Evolutionary conservation across 2,888 invertebrate genomes (phyloP).

Genomic region (Agonum fuliginosum): DNA sequence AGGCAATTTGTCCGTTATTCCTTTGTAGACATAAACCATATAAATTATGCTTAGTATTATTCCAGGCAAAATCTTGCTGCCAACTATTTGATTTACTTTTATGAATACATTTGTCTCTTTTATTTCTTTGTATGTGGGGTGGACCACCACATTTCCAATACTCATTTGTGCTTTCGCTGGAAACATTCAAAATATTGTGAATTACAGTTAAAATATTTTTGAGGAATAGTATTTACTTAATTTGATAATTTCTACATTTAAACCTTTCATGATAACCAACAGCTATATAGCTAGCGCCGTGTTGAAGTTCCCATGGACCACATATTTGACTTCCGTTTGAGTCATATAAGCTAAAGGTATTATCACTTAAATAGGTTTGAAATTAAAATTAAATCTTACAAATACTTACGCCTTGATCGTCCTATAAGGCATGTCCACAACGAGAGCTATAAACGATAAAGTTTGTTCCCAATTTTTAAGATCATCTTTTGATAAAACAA

Average conservation of each 20-base stretch:
- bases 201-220: background rate
- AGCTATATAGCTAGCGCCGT: constrained; percentile 60
- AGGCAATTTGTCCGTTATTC: too few relatives aligned
- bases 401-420: constrained; percentile 51
- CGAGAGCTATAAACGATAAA: constrained; percentile 48
- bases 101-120: background rate
- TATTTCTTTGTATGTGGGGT: constrained; percentile 7
- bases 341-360: constrained; percentile 50
- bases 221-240: constrained; percentile 17
- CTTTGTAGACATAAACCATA: too few relatives aligned
- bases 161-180: constrained; percentile 24
- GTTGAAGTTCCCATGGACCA: constrained; percentile 61
- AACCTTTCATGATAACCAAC: constrained; percentile 57
- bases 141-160: constrained; percentile 9
- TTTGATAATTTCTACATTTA: constrained; percentile 24
- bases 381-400: background rate
- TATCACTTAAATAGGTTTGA: too few relatives aligned
- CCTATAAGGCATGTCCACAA: constrained; percentile 49
- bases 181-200: background rate
- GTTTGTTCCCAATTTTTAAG: constrained; percentile 58
- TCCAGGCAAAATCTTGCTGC: constrained; percentile 11
- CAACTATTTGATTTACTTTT: background rate
- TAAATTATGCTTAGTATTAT: too few relatives aligned
- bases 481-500: constrained; percentile 60
- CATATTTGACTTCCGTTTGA: constrained; percentile 52